phyloP scores from a whole-genome alignment of 2,888 invertebrate species.

The Suillia variegata region DNA sequence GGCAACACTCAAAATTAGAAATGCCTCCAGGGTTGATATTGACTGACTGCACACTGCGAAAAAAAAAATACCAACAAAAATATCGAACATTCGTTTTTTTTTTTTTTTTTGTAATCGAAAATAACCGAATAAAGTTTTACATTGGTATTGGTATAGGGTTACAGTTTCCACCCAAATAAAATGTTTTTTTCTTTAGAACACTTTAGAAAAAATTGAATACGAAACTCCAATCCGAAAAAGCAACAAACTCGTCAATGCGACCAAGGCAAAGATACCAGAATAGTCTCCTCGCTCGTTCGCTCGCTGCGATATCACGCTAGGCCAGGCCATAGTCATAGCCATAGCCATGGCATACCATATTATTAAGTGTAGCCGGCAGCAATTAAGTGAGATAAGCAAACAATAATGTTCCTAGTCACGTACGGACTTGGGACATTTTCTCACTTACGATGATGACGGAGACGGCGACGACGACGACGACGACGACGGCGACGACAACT shows the following conservation, averaged over 20 bases:
- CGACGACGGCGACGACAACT: background rate
- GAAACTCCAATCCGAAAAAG: too few relatives aligned
- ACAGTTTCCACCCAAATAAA: too few relatives aligned
- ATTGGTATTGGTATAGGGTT: background rate
- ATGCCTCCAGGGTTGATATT: background rate
- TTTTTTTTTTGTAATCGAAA: slow-evolving; percentile 27
- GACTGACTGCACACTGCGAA: background rate
- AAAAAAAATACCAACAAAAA: too few relatives aligned
- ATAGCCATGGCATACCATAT: slow-evolving; percentile 41
- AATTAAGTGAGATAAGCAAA: slow-evolving; percentile 57
- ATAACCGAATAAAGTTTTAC: slow-evolving; percentile 17
- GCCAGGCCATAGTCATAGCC: too few relatives aligned
- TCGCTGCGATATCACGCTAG: too few relatives aligned
- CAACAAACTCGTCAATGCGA: too few relatives aligned
- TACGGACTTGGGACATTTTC: slow-evolving; percentile 47
- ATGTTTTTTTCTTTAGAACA: too few relatives aligned
- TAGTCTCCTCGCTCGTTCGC: too few relatives aligned
- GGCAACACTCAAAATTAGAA: background rate
- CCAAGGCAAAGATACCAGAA: too few relatives aligned
- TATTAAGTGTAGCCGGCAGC: slow-evolving; percentile 58
- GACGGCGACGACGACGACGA: background rate
- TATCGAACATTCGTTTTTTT: background rate
- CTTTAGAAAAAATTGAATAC: too few relatives aligned
- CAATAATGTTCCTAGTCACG: slow-evolving; percentile 55
- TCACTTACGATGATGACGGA: slow-evolving; percentile 28